Evolutionary conservation across 1,140 invertebrate genomes (phyloP), one percentile per base, ranked within the genome.

Genomic region (Drosophila rufa): DNA sequence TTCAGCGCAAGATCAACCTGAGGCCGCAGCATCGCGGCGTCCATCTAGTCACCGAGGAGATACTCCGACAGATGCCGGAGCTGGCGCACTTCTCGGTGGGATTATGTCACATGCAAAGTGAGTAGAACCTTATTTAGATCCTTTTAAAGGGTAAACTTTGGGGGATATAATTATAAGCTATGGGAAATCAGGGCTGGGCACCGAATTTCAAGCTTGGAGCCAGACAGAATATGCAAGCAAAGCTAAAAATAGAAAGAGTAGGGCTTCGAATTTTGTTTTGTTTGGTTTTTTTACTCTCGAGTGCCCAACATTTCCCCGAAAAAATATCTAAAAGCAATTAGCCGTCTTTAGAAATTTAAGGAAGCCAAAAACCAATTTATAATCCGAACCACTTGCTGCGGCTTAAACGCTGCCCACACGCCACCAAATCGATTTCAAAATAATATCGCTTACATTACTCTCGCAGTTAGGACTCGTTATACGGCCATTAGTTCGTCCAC

Each of bases 81-180:
- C 94, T 99, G 91, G 95, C 96, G 91, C 97, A 98, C 93, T 98
- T 99, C 94, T 96, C 97, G 48, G 96, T 98, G 92, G 98, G 98
- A 91, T 95, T 99, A 91, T 97, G 97, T 95, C 98, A 99, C 94
- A 96, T 99, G 94, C 97, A 98, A 95, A 98, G 98, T 99, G 94
- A 97, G 97, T 96, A 82, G 33, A 36, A 11, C 33, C 9, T 11
- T 12, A 36, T 11, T 36, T 36, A 11, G 3, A 11, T 2, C 19
- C 19, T 3, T 36, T 36, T 9, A 36, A 30, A 7, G 30, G 7
- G 7, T 7, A 30, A 30, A 8, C 8, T 33, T 33, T 33, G 30
- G 33, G 33, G 33, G 33, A 11, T 36, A 11, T 36, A 11, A 36
- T 36, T 3, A 36, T 11, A 36, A 11, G 8, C 0, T 36, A 4